Base-by-base conservation (phyloP, 2,888 invertebrate genomes). In the Plagiodera versicolora region DNA sequence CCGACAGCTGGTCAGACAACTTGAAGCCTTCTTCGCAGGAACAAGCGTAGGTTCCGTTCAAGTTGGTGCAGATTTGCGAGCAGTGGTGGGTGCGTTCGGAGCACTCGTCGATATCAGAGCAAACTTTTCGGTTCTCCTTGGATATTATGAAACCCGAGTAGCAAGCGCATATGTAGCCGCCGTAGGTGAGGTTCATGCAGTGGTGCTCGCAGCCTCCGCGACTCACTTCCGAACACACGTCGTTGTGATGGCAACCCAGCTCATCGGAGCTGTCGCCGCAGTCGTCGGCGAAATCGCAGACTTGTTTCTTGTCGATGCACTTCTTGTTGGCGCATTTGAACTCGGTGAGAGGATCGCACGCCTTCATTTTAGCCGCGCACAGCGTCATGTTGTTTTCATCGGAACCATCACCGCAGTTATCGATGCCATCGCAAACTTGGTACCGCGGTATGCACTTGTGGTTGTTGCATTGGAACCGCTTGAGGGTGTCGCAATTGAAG, bases 371-470 rank as follows among this genome's bases (percentile, higher is more conserved):
- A n/a, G 86, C 83, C 1, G 90, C 87, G 76, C 95, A 95, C 57
- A 94, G 81, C 0, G 94, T 94, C 87, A 95, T 91, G 80, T 95
- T 95, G 80, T 95, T 95, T 81, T 98, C 97, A 80, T 98, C 98
- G 0, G 92, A 92, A 8, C 94, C 95, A 79, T 97, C 96, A 35
- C 94, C 93, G 79, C 97, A 98, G 79, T 97, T 94, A 79, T 95
- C 93, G 16, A 91, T 85, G 28, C 92, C 91, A 80, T 98, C 96
- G 79, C 98, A 98, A 8, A 94, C 85, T 74, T 93, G 92, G 75
- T 92, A 93, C 79, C 88, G 83, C 0, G 93, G 89, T 59, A 94
- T 92, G 73, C 94, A 94, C 68, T 92, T 88, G 68, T 92, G 91
- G 77, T 96, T 95, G 62, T 87, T 85, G 77, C 98, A 98, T 75